Evolutionary conservation across 2,797 vertebrate species (phyloP).

Genomic region (Notolepis coatsorum): DNA sequence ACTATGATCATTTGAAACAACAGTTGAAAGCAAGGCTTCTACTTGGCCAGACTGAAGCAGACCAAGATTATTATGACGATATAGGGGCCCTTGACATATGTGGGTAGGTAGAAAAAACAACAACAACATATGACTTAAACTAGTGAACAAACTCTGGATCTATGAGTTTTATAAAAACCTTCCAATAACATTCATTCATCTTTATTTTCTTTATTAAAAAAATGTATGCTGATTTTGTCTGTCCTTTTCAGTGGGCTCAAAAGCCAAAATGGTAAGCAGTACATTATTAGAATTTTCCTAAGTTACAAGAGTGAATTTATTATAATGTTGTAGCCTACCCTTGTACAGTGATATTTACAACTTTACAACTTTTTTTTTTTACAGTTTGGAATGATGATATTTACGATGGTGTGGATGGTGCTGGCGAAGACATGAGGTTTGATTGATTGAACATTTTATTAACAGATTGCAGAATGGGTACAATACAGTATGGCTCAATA

Average conservation of each 20-base stretch:
- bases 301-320: neutral
- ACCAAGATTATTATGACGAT: constrained; percentile 81
- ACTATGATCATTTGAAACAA: constrained; percentile 74
- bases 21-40: constrained; percentile 1
- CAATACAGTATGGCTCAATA: no score
- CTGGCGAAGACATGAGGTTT: constrained; percentile 1
- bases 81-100: constrained; percentile 60
- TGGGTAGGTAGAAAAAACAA: constrained; percentile 6
- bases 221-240: neutral
- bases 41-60: constrained; percentile 29
- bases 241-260: constrained; percentile 57
- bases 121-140: neutral
- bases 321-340: neutral
- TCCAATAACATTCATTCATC: neutral
- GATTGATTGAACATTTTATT: no score
- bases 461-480: no score
- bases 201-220: neutral
- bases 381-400: neutral
- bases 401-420: neutral
- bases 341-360: neutral
- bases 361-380: neutral
- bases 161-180: neutral
- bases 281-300: neutral
- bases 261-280: constrained; percentile 67
- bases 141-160: neutral